Base-by-base conservation (phyloP, 2,888 invertebrate species). In the Yponomeuta evonymella region DNA sequence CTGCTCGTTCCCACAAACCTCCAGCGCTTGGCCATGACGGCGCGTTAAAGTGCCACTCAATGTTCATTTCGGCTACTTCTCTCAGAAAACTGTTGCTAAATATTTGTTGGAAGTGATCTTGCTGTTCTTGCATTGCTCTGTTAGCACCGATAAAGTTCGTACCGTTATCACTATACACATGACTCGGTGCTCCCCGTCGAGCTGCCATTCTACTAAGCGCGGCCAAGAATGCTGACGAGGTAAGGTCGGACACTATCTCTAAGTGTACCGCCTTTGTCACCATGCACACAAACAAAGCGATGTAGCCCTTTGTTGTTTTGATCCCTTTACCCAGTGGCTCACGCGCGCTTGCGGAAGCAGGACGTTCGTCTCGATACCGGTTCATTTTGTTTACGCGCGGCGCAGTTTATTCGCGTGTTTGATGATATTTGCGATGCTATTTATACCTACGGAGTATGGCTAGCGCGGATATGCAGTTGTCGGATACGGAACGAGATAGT, bases 171-270 rank as follows among this genome's bases (percentile, higher is more conserved):
- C 76, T 73, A 36, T 79, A 78, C 6, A 78, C 72, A 63, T 77
- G 72, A 15, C 72, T 30, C 9, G 77, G 77, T 0, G 75, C 66
- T 36, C 77, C 78, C 70, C 77, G 67, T 10, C 78, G 71, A 1
- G 77, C 75, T 12, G 75, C 66, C 74, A 79, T 74, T 62, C 80
- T 71, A 8, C 75, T 71, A 6, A 79, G 67, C 4, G 78, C 78
- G 36, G 76, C 76, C 2, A 79, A 33, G 65, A 79, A 78, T 33
- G 78, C 70, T 33, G 75, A 71, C 2, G 75, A 79, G 70, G n/a
- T n/a, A n/a, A n/a, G n/a, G 63, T 79, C 78, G 0, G 76, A 77
- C 0, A 78, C 79, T 1, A 79, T 48, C 68, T 78, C 79, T 11
- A 80, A 33, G 48, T 79, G 77, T 9, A 74, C 72, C 15, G 69